Evolutionary conservation across 2,113 vertebrate species (phyloP), one percentile per base, ranked within the genome.

Genomic region (cattle (Bos taurus)): DNA sequence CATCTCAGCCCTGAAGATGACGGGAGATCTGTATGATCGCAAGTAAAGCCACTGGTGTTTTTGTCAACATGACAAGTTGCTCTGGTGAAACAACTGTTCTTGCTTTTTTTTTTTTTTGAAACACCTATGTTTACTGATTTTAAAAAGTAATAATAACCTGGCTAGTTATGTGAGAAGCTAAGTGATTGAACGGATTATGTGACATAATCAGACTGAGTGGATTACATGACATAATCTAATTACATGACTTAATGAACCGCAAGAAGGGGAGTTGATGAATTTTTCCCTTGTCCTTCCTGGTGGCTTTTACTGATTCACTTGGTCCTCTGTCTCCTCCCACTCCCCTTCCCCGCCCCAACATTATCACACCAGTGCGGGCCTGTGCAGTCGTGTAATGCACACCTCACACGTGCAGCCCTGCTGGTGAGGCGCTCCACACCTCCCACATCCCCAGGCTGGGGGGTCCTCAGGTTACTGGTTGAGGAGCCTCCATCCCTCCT

Each of bases 111-210:
- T 36, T 43, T 77, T 43, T 71, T 40, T 6, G 28, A 57, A 90
- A 88, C 28, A 52, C 23, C 16, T 28, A 17, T 48, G 64, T 46
- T 90, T 48, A 17, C 59, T 26, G 40, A 40, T 33, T 95, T 88
- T 15, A 88, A 93, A 11, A 46, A 54, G n/a, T 59, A 19, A 11
- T 21, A 43, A 17, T 26, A 33, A 67, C 40, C 71, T 14, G 33
- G 57, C 57, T 33, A 40, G 17, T 50, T 14, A 1, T 13, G 16
- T 26, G 30, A 57, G 40, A 48, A 28, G 52, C 77, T 43, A 52
- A 50, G n/a, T 2, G 33, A 33, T 0, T 8, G 57, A n/a, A 19
- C 2, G 23, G 17, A 25, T 43, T 25, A 12, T 0, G 0, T 12
- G 15, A 5, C 0, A 5, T 10, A 4, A 15, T 85, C 67, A 74